These are phyloP conservation scores for Brotula barbata DNA, from an alignment of 2,797 vertebrate genomes.

Conservation along the genomic window DNA sequence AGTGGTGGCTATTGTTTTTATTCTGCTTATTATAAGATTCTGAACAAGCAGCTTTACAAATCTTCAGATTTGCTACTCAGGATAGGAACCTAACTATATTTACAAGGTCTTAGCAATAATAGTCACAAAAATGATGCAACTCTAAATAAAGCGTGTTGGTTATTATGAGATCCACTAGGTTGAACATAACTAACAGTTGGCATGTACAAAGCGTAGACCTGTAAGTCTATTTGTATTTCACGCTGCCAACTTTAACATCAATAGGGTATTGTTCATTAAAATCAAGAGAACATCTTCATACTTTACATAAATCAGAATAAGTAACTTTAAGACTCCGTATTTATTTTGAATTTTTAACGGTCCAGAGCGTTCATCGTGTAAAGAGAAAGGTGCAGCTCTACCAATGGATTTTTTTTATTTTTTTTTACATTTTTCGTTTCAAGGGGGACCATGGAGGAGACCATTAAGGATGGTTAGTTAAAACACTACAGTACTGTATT, in stretches of 20 bases:
- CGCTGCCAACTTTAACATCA: constrained; percentile 40
- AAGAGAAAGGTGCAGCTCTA: constrained; percentile 53
- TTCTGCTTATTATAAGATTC: constrained; percentile 40
- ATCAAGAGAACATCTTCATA: constrained; percentile 51
- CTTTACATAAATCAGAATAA: constrained; percentile 60
- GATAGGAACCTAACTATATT: constrained; percentile 57
- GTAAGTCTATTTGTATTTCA: constrained; percentile 49
- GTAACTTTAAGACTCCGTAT: constrained; percentile 56
- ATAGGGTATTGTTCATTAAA: constrained; percentile 67
- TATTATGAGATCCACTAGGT: constrained; percentile 51
- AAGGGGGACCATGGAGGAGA: constrained; percentile 67
- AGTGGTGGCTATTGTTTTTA: constrained; percentile 41
- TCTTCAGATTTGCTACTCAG: constrained; percentile 45
- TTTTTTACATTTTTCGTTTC: constrained; percentile 54
- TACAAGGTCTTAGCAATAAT: constrained; percentile 53
- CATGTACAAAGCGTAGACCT: constrained; percentile 40
- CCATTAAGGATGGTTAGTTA: constrained; percentile 40
- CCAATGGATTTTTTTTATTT: constrained; percentile 31
- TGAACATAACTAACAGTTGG: constrained; percentile 54
- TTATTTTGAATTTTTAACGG: constrained; percentile 65
- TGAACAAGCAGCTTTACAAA: constrained; percentile 51
- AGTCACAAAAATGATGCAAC: constrained; percentile 36
- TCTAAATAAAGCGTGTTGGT: constrained; percentile 47
- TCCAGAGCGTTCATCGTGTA: constrained; percentile 31
- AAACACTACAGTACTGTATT: constrained; percentile 70